Percentiles rank a stretch among this genome's conserved stretches.
These are phyloP conservation scores for Cybosia mesomella DNA, from an alignment of 2,888 invertebrate genomes.

Conservation along the genomic window DNA sequence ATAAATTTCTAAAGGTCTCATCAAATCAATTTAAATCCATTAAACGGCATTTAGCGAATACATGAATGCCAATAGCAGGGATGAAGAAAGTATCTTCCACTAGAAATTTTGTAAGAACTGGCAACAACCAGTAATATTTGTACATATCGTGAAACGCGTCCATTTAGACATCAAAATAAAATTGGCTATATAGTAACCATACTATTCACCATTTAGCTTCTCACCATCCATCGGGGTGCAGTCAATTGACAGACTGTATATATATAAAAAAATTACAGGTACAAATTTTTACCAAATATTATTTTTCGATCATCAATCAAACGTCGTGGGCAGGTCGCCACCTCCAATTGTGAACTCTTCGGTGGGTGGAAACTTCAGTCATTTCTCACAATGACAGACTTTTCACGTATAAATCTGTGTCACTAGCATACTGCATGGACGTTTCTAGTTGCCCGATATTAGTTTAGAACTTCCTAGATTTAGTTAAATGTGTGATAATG, in stretches of 20 bases:
- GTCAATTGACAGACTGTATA: no score
- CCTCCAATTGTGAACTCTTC: conserved; percentile 65
- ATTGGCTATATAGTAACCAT: background rate
- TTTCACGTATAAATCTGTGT: conserved; percentile 68
- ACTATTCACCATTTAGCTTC: no score
- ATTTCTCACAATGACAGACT: conserved; percentile 75
- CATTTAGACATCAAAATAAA: background rate
- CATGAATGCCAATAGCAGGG: no score
- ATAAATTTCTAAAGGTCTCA: no score
- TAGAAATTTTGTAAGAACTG: background rate
- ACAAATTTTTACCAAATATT: conserved; percentile 21
- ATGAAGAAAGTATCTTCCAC: background rate
- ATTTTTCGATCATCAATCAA: conserved; percentile 61
- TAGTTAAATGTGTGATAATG: conserved; percentile 37
- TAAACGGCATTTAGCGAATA: no score
- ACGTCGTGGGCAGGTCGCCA: conserved; percentile 61
- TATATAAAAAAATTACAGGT: conserved; percentile 15
- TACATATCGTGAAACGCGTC: background rate
- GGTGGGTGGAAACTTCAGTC: conserved; percentile 65
- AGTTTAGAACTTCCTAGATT: conserved; percentile 48
- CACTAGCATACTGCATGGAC: conserved; percentile 57
- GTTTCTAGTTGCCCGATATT: conserved; percentile 44
- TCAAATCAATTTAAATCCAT: no score
- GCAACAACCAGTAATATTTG: background rate
- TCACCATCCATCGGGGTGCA: no score